Percentiles rank a stretch among this genome's conserved stretches.
These are phyloP conservation scores for Drepana falcataria DNA, from an alignment of 2,888 invertebrate genomes.

Conservation along the genomic window DNA sequence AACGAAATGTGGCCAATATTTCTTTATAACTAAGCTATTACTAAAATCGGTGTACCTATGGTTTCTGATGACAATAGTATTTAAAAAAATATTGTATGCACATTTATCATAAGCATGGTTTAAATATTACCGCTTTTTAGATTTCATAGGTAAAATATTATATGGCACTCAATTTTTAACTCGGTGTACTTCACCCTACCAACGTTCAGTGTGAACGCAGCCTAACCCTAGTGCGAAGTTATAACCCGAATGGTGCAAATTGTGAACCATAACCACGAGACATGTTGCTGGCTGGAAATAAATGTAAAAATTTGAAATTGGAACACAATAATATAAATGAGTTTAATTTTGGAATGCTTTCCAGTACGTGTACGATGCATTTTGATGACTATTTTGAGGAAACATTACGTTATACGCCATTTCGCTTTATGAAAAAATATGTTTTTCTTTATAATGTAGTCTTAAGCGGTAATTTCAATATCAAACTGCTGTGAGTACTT, in stretches of 20 bases:
- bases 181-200: slow-evolving; percentile 6
- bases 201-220: slow-evolving; percentile 15
- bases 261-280: slow-evolving; percentile 71
- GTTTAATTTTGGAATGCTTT: slow-evolving; percentile 28
- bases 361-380: neutral
- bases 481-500: too few relatives aligned
- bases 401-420: too few relatives aligned
- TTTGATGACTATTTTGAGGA: neutral
- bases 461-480: too few relatives aligned
- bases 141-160: too few relatives aligned
- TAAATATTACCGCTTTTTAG: too few relatives aligned
- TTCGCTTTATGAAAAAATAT: too few relatives aligned
- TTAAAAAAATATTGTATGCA: too few relatives aligned
- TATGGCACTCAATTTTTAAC: neutral
- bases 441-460: too few relatives aligned
- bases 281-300: slow-evolving; percentile 52
- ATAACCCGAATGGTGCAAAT: slow-evolving; percentile 73
- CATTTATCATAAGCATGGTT: too few relatives aligned
- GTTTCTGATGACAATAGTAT: too few relatives aligned
- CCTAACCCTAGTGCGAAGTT: slow-evolving; percentile 45
- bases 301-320: slow-evolving; percentile 44
- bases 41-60: neutral
- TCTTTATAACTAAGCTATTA: neutral
- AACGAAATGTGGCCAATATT: too few relatives aligned
- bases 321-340: slow-evolving; percentile 16